phyloP scores from a whole-genome alignment of 2,888 invertebrate species.

The Napeogenes inachia region DNA sequence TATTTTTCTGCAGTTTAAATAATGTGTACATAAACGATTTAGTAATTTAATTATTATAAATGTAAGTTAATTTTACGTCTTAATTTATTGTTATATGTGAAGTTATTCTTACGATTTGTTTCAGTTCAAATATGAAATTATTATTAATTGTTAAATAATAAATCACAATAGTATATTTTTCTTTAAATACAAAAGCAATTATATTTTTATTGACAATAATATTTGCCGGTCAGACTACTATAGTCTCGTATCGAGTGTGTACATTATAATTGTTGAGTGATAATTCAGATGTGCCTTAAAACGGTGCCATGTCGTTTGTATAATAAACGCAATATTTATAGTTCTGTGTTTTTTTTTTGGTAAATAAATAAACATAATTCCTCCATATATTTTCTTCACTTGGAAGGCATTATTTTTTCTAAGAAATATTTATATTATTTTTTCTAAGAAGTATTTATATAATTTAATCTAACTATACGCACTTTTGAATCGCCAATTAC shows the following conservation, averaged over 20 bases:
- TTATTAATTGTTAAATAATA: not conserved
- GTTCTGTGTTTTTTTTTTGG: slow-evolving; percentile 20
- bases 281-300: slow-evolving; percentile 57
- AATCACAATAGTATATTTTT: slow-evolving; percentile 2
- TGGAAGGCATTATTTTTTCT: too few relatives aligned
- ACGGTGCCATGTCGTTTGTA: slow-evolving; percentile 67
- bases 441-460: too few relatives aligned
- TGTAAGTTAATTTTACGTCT: slow-evolving; percentile 4
- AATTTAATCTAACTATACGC: too few relatives aligned
- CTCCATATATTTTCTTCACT: too few relatives aligned
- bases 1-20: not conserved
- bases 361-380: too few relatives aligned
- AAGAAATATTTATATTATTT: too few relatives aligned
- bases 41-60: not conserved
- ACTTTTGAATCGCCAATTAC: too few relatives aligned
- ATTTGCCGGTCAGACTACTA: slow-evolving; percentile 1
- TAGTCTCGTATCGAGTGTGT: not conserved
- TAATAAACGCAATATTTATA: slow-evolving; percentile 53
- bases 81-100: slow-evolving; percentile 2
- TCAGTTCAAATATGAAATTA: not conserved
- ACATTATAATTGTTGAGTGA: slow-evolving; percentile 34
- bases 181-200: not conserved
- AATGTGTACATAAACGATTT: not conserved
- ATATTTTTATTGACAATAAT: not conserved
- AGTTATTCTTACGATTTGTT: not conserved